These are phyloP conservation scores for Drosophila carrolli DNA, from an alignment of 1,140 invertebrate genomes.

Conservation along the genomic window DNA sequence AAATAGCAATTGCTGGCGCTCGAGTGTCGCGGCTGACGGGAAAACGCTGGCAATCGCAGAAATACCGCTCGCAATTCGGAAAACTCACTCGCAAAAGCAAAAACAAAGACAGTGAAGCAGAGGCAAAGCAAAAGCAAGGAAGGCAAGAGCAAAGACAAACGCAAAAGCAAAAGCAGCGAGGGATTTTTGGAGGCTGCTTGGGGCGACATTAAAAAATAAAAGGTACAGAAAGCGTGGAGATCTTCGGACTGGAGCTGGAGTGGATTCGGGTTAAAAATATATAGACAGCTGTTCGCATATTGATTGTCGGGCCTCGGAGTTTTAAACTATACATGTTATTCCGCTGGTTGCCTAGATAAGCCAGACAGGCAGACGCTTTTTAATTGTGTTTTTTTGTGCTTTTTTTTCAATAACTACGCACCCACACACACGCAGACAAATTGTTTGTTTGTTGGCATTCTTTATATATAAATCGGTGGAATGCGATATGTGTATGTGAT, in stretches of 20 bases:
- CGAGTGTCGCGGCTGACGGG: conserved; percentile 41
- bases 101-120: conserved; percentile 54
- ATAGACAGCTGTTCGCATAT: conserved; percentile 48
- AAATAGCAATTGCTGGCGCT: conserved; percentile 37
- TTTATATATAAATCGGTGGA: not conserved
- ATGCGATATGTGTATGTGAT: conserved; percentile 3
- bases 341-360: conserved; percentile 60
- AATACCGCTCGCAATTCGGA: conserved; percentile 15
- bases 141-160: conserved; percentile 24
- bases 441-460: conserved; percentile 36
- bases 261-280: not conserved
- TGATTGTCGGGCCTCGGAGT: conserved; percentile 2
- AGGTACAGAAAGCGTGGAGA: conserved; percentile 45
- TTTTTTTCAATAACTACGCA: conserved; percentile 43
- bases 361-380: conserved; percentile 58
- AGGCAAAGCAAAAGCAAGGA: conserved; percentile 22
- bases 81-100: conserved; percentile 18
- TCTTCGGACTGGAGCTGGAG: not conserved
- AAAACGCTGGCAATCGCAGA: conserved; percentile 32
- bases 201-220: conserved; percentile 27
- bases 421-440: conserved; percentile 22
- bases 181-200: conserved; percentile 41
- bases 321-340: not conserved
- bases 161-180: conserved; percentile 33
- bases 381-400: conserved; percentile 19